Evolutionary conservation across 2,113 vertebrate species (phyloP).

Genomic region (Ceyx cyanopectus): DNA sequence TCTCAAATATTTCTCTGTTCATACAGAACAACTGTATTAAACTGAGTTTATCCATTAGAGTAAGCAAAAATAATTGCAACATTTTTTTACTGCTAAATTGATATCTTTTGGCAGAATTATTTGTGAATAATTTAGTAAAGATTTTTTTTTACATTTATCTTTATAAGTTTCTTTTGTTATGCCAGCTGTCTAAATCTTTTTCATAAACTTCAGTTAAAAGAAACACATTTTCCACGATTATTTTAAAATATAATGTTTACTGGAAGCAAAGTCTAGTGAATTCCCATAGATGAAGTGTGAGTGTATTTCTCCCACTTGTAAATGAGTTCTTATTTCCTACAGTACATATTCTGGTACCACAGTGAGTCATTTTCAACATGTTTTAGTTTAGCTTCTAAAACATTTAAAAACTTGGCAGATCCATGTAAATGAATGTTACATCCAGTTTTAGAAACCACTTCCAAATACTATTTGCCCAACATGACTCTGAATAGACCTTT

Average conservation of each 20-base stretch:
- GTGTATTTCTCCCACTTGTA: slow-evolving; percentile 81
- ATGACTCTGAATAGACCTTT: slow-evolving; percentile 66
- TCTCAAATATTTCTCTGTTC: not conserved
- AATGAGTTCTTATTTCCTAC: slow-evolving; percentile 82
- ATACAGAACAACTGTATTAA: not conserved
- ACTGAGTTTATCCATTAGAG: not conserved
- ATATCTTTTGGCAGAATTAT: slow-evolving; percentile 34
- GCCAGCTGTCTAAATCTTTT: slow-evolving; percentile 71
- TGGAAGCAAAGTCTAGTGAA: slow-evolving; percentile 79
- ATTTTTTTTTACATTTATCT: slow-evolving; percentile 57
- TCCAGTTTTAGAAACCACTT: slow-evolving; percentile 73
- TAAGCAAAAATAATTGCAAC: slow-evolving; percentile 4
- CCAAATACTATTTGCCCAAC: slow-evolving; percentile 70
- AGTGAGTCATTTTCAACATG: slow-evolving; percentile 81
- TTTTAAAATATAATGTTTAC: slow-evolving; percentile 81
- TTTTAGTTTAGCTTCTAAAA: slow-evolving; percentile 81
- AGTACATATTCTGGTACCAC: slow-evolving; percentile 75
- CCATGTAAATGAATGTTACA: slow-evolving; percentile 69
- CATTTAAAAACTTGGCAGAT: slow-evolving; percentile 78
- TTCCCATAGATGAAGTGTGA: slow-evolving; percentile 81
- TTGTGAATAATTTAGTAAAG: slow-evolving; percentile 34
- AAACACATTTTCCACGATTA: slow-evolving; percentile 77
- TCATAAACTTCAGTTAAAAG: slow-evolving; percentile 74
- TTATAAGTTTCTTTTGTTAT: slow-evolving; percentile 59
- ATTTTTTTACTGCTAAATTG: slow-evolving; percentile 15